Conservation (phyloP, 2,113 vertebrate genomes). For the Oreochromis spilurus region DNA sequence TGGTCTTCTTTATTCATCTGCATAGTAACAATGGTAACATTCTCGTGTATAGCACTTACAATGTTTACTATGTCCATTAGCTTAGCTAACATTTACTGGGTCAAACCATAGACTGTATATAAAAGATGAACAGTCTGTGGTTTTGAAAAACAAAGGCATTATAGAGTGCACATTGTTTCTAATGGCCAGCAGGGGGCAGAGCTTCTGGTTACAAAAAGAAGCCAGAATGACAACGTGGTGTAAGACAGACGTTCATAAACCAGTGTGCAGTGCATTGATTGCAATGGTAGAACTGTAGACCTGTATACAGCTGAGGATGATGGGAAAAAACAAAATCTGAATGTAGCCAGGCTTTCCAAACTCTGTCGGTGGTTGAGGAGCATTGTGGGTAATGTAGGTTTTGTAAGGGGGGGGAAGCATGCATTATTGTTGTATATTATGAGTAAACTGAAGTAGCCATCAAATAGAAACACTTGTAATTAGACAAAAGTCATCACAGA, state of each 20-base stretch:
- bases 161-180: not conserved
- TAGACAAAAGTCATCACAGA: not conserved
- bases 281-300: not conserved
- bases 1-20: not conserved
- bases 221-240: not conserved
- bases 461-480: not conserved
- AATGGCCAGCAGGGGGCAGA: not conserved
- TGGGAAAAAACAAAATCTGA: not conserved
- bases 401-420: not conserved
- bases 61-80: not conserved
- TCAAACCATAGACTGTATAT: not conserved
- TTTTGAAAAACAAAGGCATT: not conserved
- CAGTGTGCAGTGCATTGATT: not conserved
- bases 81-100: not conserved
- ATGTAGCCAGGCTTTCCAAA: not conserved
- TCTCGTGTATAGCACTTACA: not conserved
- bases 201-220: not conserved
- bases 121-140: not conserved
- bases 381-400: not conserved
- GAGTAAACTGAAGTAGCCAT: not conserved
- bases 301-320: not conserved
- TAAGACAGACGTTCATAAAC: not conserved
- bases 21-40: not conserved
- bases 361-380: not conserved
- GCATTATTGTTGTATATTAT: not conserved